Percentiles rank a stretch among this genome's conserved stretches.
These are phyloP conservation scores for Smithornis capensis DNA, from an alignment of 2,113 vertebrate species.

Conservation along the genomic window DNA sequence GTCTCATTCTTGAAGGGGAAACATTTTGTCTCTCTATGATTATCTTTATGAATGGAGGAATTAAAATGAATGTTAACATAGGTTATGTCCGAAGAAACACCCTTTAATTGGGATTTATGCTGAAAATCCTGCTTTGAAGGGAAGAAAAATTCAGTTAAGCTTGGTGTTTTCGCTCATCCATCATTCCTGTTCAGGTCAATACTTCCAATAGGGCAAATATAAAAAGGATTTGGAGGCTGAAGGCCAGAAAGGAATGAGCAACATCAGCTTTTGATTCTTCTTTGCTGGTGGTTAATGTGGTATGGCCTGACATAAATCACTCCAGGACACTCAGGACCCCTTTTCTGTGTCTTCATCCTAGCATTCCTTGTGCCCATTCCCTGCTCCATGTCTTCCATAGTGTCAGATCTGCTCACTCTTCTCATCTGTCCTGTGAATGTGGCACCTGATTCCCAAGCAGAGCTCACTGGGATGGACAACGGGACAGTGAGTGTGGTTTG, in stretches of 20 bases:
- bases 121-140: background rate
- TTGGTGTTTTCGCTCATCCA: background rate
- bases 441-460: background rate
- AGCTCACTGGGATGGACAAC: background rate
- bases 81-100: background rate
- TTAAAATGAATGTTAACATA: background rate
- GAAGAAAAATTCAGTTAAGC: background rate
- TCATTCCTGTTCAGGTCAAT: background rate
- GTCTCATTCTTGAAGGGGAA: background rate
- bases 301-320: background rate
- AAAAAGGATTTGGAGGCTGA: background rate
- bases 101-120: background rate
- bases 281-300: background rate
- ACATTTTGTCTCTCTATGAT: background rate
- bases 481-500: background rate
- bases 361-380: background rate
- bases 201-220: background rate
- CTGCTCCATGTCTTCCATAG: background rate
- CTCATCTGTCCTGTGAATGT: fast-evolving
- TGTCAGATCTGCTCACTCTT: background rate
- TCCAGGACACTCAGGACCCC: background rate
- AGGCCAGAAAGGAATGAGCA: background rate
- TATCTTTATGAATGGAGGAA: background rate
- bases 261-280: background rate
- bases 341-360: background rate